phyloP scores from a whole-genome alignment of 2,113 vertebrate genomes.

The Ia io region DNA sequence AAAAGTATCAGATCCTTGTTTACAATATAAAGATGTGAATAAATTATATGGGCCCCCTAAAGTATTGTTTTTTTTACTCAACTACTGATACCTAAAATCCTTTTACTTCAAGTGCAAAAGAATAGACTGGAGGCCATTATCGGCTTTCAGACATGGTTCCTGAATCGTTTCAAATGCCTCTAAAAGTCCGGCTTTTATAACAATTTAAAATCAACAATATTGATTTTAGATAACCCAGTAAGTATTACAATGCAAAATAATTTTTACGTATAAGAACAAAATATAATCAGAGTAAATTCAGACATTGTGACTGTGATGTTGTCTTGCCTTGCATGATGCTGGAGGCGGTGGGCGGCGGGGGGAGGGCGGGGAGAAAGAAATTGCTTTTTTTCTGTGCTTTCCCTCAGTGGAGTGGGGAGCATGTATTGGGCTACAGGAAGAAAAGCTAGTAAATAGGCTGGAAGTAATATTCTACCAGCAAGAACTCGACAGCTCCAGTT shows the following conservation, averaged over 20 bases:
- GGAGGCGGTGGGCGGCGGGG: accelerated
- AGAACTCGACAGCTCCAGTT: constrained; percentile 52
- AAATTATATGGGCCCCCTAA: background rate
- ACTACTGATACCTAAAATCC: background rate
- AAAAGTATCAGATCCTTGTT: background rate
- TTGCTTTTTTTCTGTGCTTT: constrained; percentile 35
- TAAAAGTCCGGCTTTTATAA: constrained; percentile 34
- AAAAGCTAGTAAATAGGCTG: constrained; percentile 65
- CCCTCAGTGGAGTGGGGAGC: background rate
- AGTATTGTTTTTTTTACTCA: constrained; percentile 39
- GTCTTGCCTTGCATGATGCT: constrained; percentile 11
- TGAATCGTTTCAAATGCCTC: constrained; percentile 41
- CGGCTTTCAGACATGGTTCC: constrained; percentile 14
- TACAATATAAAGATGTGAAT: constrained; percentile 32
- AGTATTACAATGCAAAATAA: constrained; percentile 42
- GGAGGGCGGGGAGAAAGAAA: background rate
- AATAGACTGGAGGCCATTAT: background rate
- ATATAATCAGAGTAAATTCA: constrained; percentile 55
- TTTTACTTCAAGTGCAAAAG: constrained; percentile 9
- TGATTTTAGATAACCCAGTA: constrained; percentile 52
- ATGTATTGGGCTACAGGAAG: constrained; percentile 30
- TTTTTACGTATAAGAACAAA: constrained; percentile 45
- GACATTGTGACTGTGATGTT: constrained; percentile 2
- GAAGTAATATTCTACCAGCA: constrained; percentile 73
- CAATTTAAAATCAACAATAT: constrained; percentile 39